phyloP scores from a whole-genome alignment of 2,888 invertebrate genomes.

The Dynastes grantii region DNA sequence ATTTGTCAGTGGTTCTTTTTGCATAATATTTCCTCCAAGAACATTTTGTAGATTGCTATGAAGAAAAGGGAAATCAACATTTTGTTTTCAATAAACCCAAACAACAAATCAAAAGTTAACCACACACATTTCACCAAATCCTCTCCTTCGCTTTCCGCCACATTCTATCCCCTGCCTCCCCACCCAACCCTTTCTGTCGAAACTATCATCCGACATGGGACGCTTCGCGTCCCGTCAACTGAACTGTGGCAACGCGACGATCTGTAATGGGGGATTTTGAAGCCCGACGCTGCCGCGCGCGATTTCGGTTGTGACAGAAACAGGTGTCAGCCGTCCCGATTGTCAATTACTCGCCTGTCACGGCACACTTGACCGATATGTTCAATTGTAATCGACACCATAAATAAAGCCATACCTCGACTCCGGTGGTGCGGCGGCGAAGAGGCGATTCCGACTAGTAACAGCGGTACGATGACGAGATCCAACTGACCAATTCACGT shows the following conservation, averaged over 20 bases:
- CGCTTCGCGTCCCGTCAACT: constrained; percentile 1
- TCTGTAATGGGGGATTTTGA: constrained; percentile 12
- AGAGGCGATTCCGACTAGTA: not conserved
- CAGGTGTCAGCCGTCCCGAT: constrained; percentile 56
- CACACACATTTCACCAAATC: not conserved
- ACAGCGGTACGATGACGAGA: not conserved
- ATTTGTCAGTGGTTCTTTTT: too few relatives aligned
- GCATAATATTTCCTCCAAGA: not conserved
- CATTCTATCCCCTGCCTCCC: too few relatives aligned
- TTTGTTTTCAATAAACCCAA: too few relatives aligned
- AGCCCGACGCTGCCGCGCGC: constrained; percentile 21
- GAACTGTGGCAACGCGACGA: constrained; percentile 5
- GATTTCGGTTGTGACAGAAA: constrained; percentile 53
- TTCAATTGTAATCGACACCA: constrained; percentile 48
- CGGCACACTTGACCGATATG: constrained; percentile 47
- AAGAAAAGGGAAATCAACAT: too few relatives aligned
- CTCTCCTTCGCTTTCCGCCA: too few relatives aligned
- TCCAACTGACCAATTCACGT: not conserved
- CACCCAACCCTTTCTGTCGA: not conserved
- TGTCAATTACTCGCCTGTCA: constrained; percentile 55
- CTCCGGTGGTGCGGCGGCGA: not conserved
- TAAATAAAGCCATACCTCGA: constrained; percentile 35
- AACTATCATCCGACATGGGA: constrained; percentile 9
- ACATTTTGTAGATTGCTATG: not conserved
- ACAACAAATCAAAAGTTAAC: not conserved